Evolutionary conservation across 2,888 invertebrate genomes (phyloP).

Genomic region (Netelia virgata): DNA sequence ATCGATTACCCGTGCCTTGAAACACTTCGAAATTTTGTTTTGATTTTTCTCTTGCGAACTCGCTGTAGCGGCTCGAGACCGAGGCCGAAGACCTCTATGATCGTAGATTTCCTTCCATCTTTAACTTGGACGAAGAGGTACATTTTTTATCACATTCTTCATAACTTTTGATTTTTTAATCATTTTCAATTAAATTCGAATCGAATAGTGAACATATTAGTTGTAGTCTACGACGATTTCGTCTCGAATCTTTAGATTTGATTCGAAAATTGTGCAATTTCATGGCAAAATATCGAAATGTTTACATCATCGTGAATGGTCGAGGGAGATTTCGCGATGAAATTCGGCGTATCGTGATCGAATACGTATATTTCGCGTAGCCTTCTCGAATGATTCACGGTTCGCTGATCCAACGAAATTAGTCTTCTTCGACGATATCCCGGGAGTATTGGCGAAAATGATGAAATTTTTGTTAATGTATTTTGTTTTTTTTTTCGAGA

Average conservation of each 20-base stretch:
- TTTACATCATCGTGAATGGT: not conserved
- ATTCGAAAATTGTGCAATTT: not conserved
- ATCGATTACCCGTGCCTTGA: constrained; percentile 60
- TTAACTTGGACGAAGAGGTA: too few relatives aligned
- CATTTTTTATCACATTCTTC: too few relatives aligned
- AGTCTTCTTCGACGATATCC: not conserved
- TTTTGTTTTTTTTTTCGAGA: not conserved
- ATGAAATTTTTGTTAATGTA: not conserved
- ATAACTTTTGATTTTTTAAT: not conserved
- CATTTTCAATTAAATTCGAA: not conserved
- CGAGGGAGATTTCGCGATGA: not conserved
- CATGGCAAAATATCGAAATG: not conserved
- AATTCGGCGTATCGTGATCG: not conserved
- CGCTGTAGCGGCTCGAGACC: not conserved
- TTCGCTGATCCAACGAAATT: not conserved
- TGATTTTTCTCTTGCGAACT: constrained; percentile 2
- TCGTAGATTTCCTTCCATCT: too few relatives aligned
- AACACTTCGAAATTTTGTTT: constrained; percentile 40
- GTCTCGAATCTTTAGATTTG: not conserved
- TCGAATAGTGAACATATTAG: not conserved
- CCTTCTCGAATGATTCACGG: not conserved
- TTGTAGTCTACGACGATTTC: not conserved
- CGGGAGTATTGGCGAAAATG: not conserved
- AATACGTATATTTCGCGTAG: not conserved
- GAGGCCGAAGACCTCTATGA: not conserved